Evolutionary conservation across 37 sponge, comb jelly and placozoan genomes (phyloP), one percentile per base, ranked within the genome.

Genomic region (Beroe ovata): DNA sequence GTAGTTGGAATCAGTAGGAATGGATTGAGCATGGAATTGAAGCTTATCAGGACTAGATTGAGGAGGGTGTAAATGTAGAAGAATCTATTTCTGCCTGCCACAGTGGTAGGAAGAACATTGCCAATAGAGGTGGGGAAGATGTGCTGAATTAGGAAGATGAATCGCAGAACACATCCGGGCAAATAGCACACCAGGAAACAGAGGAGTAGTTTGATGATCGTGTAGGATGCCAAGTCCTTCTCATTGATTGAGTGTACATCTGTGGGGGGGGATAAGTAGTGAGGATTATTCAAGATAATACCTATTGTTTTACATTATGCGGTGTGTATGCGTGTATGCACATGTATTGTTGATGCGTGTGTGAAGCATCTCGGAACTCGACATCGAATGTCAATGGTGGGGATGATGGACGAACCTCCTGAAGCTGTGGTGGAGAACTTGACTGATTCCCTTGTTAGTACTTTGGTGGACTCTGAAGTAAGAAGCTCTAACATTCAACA

Each of bases 11-110:
- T 77, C 54, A 77, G 41, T 3, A 77, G 22, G 1, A 77, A 20
- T 1, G 84, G 84, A 77, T 77, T 77, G 25, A 77, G 54, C 84
- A 77, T 77, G 28, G 84, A 77, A 20, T 77, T 77, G 23, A 77
- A 25, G 3, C 36, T 32, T 8, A 77, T 77, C n/a, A 77, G 38
- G 23, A 77, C 54, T 23, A 77, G 41, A 20, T 77, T 77, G n/a
- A 77, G 42, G 26, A 41, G 6, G 22, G 33, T 37, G 21, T 77
- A 77, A 20, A 77, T 35, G 28, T 77, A 77, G 28, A 77, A 77
- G 84, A 77, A 77, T 20, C 84, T 77, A 0, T 40, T 54, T 25
- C 47, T 77, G n/a, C 84, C 84, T 1, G 42, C 54, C 0, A 19
- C 28, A 8, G 84, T 42, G 8, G 47, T 20, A 26, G 84, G 84